These are phyloP conservation scores for Eurystomus gularis DNA, from an alignment of 2,113 vertebrate genomes.

Conservation along the genomic window DNA sequence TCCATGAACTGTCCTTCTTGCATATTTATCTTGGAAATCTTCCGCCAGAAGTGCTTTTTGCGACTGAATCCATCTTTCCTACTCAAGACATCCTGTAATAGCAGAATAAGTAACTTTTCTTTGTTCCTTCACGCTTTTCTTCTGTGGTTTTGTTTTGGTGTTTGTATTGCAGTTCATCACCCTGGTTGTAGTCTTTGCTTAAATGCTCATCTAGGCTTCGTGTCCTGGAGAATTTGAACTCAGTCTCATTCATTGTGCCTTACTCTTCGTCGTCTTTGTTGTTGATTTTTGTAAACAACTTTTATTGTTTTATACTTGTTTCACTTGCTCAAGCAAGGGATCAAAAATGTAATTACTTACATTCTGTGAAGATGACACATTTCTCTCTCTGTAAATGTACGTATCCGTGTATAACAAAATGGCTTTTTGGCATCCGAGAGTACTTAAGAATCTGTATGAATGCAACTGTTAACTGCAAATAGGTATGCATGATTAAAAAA, in stretches of 20 bases:
- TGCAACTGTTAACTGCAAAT: neutral
- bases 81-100: neutral
- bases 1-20: neutral
- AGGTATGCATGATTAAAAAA: neutral
- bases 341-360: neutral
- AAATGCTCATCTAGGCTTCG: neutral
- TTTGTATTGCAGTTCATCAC: rapidly evolving
- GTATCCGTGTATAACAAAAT: neutral
- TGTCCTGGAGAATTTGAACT: neutral
- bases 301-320: neutral
- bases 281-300: neutral
- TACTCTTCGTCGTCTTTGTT: neutral
- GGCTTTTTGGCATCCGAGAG: neutral
- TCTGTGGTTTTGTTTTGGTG: neutral
- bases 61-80: neutral
- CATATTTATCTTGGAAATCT: neutral
- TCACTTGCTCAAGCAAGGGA: neutral
- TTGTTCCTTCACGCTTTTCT: neutral
- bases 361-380: neutral
- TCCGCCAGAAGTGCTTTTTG: neutral
- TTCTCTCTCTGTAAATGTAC: neutral
- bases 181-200: neutral
- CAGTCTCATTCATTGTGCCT: neutral
- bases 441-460: neutral
- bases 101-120: neutral